Conservation (phyloP, 30 jellyfish, hydroid and myxozoan genomes). For the Phacellophora camtschatica region DNA sequence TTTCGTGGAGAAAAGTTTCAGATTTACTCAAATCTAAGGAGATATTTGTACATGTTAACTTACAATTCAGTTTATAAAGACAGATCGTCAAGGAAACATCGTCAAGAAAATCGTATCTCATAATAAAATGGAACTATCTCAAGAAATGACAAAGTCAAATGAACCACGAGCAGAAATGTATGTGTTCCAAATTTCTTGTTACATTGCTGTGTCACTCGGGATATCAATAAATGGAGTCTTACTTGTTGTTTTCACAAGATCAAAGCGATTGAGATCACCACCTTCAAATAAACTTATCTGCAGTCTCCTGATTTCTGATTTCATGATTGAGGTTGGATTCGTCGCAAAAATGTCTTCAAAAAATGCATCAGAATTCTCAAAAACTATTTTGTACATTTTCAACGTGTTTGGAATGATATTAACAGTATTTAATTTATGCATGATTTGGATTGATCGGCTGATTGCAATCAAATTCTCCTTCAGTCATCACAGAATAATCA, state of each 20-base stretch:
- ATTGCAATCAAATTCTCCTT: slow-evolving; percentile 12
- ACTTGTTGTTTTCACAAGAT: slow-evolving; percentile 15
- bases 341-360: not conserved
- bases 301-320: slow-evolving; percentile 43
- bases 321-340: slow-evolving; percentile 27
- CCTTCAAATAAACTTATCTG: slow-evolving; percentile 49
- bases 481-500: slow-evolving; percentile 10
- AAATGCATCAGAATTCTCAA: not conserved
- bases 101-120: too few species aligned
- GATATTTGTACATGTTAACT: too few species aligned
- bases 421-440: slow-evolving; percentile 33
- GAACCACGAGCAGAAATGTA: not conserved
- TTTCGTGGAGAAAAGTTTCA: too few species aligned
- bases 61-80: too few species aligned
- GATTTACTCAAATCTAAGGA: too few species aligned
- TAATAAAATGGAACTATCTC: too few species aligned
- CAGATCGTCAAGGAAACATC: too few species aligned
- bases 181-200: not conserved
- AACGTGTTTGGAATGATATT: slow-evolving; percentile 28
- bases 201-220: not conserved
- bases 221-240: not conserved
- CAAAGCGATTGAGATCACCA: not conserved
- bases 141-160: too few species aligned
- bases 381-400: not conserved
- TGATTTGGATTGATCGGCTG: slow-evolving; percentile 56